Conservation (phyloP, 1,140 invertebrate genomes). For the Agraylea sexmaculata region DNA sequence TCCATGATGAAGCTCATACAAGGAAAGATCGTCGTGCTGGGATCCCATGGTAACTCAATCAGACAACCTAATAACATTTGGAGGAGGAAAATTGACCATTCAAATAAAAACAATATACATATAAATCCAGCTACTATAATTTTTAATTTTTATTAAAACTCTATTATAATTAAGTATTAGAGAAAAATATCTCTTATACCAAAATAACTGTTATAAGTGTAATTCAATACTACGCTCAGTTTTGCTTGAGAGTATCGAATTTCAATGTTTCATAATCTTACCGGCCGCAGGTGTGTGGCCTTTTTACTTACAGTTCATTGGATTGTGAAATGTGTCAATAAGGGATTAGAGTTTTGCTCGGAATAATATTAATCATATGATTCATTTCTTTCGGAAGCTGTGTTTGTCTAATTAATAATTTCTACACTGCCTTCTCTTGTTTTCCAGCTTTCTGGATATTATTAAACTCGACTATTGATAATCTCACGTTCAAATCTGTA, state of each 20-base stretch:
- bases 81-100: conserved; percentile 5
- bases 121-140: neutral
- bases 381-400: neutral
- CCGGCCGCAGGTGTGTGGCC: too few relatives aligned
- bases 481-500: conserved; percentile 10
- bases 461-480: conserved; percentile 7
- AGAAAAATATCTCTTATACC: neutral
- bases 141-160: neutral
- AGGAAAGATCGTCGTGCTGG: conserved; percentile 72
- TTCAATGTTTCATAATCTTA: too few relatives aligned
- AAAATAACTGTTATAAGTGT: too few relatives aligned
- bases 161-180: neutral
- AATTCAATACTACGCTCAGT: conserved; percentile 4
- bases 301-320: too few relatives aligned
- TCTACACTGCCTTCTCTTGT: neutral
- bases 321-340: neutral
- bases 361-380: conserved; percentile 5
- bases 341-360: neutral
- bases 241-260: too few relatives aligned
- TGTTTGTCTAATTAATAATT: conserved; percentile 8
- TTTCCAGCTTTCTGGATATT: conserved; percentile 6
- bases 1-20: conserved; percentile 57
- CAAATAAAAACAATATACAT: neutral
- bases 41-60: conserved; percentile 57
- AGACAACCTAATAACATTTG: neutral